Evolutionary conservation across 2,113 vertebrate genomes (phyloP).

Genomic region (Vulpes vulpes): DNA sequence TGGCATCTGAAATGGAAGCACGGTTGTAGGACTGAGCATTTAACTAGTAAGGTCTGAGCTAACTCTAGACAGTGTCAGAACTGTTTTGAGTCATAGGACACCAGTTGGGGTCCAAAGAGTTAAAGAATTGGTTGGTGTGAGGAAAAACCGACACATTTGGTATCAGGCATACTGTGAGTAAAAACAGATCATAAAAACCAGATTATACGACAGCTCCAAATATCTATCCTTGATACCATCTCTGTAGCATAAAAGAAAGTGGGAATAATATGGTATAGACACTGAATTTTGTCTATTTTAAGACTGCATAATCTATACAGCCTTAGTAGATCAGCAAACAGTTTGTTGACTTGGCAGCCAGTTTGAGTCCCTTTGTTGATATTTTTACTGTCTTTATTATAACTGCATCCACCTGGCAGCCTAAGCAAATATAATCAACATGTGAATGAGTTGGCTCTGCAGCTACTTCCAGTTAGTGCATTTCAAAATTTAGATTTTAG

Average conservation of each 20-base stretch:
- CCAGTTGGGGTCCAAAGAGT: not conserved
- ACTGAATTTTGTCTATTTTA: not conserved
- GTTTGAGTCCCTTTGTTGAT: not conserved
- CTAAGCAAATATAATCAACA: not conserved
- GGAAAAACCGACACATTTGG: not conserved
- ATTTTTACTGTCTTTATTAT: not conserved
- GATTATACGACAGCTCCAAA: not conserved
- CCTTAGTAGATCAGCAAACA: not conserved
- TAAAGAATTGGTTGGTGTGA: not conserved
- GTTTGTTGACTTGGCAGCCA: not conserved
- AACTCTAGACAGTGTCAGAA: not conserved
- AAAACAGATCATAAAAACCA: not conserved
- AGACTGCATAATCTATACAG: not conserved
- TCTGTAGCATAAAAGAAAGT: not conserved
- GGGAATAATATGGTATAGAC: rapidly evolving
- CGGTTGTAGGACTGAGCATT: not conserved
- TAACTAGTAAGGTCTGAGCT: not conserved
- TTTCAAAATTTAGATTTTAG: not conserved
- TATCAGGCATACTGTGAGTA: not conserved
- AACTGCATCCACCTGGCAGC: not conserved
- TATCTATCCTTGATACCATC: no score
- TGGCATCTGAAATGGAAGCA: not conserved
- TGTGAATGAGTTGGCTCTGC: not conserved
- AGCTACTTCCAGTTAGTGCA: not conserved
- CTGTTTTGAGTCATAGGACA: not conserved